phyloP scores from a whole-genome alignment of 2,113 vertebrate species.

The Lycocorax pyrrhopterus region DNA sequence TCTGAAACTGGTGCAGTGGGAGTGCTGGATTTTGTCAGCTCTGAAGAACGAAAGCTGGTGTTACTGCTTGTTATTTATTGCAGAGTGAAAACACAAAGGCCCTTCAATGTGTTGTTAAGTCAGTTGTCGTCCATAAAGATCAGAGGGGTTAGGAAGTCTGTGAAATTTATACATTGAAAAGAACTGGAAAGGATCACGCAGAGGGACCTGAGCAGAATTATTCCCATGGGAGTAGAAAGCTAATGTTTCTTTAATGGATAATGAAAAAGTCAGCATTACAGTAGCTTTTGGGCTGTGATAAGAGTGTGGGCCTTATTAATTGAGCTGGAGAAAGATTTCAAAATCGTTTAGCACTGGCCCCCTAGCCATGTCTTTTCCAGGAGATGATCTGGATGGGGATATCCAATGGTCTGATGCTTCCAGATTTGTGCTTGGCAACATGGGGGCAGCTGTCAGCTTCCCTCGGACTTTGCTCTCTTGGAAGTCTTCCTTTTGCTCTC shows the following conservation, averaged over 20 bases:
- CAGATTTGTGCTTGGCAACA: accelerated
- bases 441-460: not conserved
- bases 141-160: not conserved
- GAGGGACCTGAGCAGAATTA: not conserved
- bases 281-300: not conserved
- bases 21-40: not conserved
- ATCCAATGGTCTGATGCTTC: not conserved
- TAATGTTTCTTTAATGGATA: not conserved
- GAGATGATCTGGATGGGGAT: not conserved
- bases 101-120: not conserved
- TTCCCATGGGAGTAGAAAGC: not conserved
- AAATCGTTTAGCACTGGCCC: not conserved
- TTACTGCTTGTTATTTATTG: not conserved
- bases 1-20: not conserved
- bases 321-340: not conserved
- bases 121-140: not conserved
- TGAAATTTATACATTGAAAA: not conserved
- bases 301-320: not conserved
- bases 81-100: not conserved
- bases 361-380: not conserved
- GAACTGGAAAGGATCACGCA: not conserved
- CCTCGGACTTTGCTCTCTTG: not conserved
- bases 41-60: not conserved
- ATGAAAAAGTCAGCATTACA: not conserved
- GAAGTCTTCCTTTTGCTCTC: not conserved